Evolutionary conservation across 1,140 invertebrate species (phyloP).

Genomic region (Bombus ignitus): DNA sequence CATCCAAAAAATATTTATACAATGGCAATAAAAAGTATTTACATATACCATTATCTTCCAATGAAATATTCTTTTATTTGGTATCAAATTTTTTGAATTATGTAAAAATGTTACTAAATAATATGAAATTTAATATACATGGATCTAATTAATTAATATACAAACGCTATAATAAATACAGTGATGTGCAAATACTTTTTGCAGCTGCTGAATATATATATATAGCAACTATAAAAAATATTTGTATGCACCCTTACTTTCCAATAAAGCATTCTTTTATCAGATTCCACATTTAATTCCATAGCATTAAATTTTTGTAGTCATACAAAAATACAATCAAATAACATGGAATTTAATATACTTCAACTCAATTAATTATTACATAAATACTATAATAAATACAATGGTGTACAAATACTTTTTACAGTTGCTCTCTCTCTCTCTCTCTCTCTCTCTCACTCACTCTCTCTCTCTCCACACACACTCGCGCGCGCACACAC

Average conservation of each 20-base stretch:
- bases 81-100: background rate
- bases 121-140: background rate
- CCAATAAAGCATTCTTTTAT: background rate
- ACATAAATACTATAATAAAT: background rate
- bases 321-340: background rate
- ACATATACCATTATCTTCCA: background rate
- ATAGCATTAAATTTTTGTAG: background rate
- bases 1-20: background rate
- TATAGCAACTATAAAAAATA: background rate
- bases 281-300: too few species aligned
- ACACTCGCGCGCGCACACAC: accelerated
- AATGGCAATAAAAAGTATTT: background rate
- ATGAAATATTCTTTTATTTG: too few species aligned
- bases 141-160: background rate
- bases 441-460: too few species aligned
- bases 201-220: too few species aligned
- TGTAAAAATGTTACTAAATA: background rate
- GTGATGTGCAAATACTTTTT: too few species aligned
- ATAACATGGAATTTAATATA: background rate
- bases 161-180: background rate
- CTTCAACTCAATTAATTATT: background rate
- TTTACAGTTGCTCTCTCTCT: too few species aligned
- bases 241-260: background rate
- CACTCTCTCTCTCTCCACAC: too few species aligned
- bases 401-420: background rate